Evolutionary conservation across 1,140 invertebrate species (phyloP).

Genomic region (Leptonema lineaticorne): DNA sequence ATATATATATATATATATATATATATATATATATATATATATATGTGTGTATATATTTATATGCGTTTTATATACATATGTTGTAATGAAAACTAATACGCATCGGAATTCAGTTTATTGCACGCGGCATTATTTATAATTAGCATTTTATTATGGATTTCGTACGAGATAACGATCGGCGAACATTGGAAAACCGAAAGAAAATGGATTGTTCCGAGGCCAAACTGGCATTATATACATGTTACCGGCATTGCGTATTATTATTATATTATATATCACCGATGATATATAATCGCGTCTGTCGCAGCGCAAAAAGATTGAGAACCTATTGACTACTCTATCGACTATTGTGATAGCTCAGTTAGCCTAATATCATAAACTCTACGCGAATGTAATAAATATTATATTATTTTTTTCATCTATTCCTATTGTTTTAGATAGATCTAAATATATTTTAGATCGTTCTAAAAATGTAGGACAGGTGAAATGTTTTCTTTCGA

Average conservation of each 20-base stretch:
- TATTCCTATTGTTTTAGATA: too few relatives aligned
- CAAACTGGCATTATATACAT: neutral
- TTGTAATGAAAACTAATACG: neutral
- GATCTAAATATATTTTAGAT: too few relatives aligned
- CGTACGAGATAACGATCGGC: neutral
- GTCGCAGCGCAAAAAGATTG: neutral
- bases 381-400: too few relatives aligned
- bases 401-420: too few relatives aligned
- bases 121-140: neutral
- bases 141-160: conserved; percentile 15
- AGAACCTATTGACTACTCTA: neutral
- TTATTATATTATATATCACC: neutral
- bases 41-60: neutral
- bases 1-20: conserved; percentile 14
- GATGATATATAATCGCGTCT: neutral
- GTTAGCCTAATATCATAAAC: too few relatives aligned
- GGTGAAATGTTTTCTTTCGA: neutral
- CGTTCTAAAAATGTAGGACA: too few relatives aligned
- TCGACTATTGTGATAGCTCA: neutral
- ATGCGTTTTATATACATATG: neutral
- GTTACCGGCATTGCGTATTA: neutral
- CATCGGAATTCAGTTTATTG: neutral
- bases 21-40: conserved; percentile 8
- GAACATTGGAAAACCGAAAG: neutral
- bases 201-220: neutral